Evolutionary conservation across 2,797 vertebrate species (phyloP).

Genomic region (Dallia pectoralis): DNA sequence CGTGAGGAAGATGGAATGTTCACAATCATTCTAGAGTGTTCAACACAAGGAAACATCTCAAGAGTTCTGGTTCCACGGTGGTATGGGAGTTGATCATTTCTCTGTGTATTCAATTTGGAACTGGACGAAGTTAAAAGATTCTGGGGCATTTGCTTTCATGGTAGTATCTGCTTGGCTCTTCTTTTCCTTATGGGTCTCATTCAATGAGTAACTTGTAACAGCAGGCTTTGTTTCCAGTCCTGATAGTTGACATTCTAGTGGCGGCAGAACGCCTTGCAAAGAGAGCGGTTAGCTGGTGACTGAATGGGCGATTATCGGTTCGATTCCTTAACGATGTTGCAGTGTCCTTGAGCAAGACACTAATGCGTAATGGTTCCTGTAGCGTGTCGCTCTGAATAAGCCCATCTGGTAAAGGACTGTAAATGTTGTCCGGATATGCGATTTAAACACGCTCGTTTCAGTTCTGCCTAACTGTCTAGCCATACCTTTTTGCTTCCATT

Average conservation of each 20-base stretch:
- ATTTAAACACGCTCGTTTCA: not conserved
- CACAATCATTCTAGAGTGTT: not conserved
- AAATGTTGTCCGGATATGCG: not conserved
- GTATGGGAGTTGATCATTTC: conserved; percentile 14
- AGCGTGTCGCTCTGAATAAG: too few species aligned
- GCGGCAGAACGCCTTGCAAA: too few species aligned
- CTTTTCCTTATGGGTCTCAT: not conserved
- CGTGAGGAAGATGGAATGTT: conserved; percentile 49
- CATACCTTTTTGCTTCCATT: not conserved
- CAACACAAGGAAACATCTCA: conserved; percentile 35
- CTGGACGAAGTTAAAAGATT: not conserved
- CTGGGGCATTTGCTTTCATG: not conserved
- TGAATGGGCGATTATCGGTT: too few species aligned
- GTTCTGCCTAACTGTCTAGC: not conserved
- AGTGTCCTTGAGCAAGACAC: too few species aligned
- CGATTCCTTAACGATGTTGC: too few species aligned
- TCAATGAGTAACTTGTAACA: not conserved
- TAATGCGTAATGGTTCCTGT: too few species aligned
- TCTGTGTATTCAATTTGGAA: not conserved
- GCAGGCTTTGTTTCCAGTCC: not conserved
- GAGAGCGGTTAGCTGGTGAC: too few species aligned
- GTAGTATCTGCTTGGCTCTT: not conserved
- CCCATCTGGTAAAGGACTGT: too few species aligned
- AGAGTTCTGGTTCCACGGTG: conserved; percentile 10
- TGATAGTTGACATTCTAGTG: too few species aligned